phyloP scores from a whole-genome alignment of 2,888 invertebrate genomes.

The Octonoba sinensis region DNA sequence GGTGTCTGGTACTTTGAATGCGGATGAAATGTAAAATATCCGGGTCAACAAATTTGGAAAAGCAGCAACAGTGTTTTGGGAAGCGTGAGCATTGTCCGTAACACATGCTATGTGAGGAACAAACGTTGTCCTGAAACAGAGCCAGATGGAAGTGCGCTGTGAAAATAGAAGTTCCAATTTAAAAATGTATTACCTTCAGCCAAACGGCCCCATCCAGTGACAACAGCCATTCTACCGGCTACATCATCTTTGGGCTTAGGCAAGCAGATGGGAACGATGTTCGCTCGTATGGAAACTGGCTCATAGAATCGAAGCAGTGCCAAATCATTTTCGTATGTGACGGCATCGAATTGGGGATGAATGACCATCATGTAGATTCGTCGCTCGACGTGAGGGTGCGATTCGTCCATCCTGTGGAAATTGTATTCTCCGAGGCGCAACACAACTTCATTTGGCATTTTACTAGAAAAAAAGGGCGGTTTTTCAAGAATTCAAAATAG shows the following conservation, averaged over 20 bases:
- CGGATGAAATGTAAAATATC: too few relatives aligned
- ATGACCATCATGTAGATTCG: conserved; percentile 36
- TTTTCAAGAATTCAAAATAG: not conserved
- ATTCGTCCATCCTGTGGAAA: conserved; percentile 37
- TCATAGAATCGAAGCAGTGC: conserved; percentile 47
- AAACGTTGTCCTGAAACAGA: too few relatives aligned
- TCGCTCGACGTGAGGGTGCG: conserved; percentile 41
- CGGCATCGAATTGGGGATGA: conserved; percentile 41
- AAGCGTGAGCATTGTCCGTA: too few relatives aligned
- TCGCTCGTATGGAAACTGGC: conserved; percentile 27
- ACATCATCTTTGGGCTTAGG: conserved; percentile 22
- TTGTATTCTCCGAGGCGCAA: conserved; percentile 48
- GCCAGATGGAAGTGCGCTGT: too few relatives aligned
- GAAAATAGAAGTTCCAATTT: too few relatives aligned
- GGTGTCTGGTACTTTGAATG: too few relatives aligned
- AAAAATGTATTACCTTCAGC: conserved; percentile 32
- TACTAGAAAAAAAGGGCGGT: conserved; percentile 13
- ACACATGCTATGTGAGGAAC: too few relatives aligned
- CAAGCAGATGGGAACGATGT: conserved; percentile 46
- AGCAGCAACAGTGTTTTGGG: too few relatives aligned
- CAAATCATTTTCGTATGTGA: conserved; percentile 53
- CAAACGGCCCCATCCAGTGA: conserved; percentile 52
- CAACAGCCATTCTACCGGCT: conserved; percentile 42
- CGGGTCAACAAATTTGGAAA: too few relatives aligned
- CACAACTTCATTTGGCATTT: conserved; percentile 27